Percentiles rank a stretch among this genome's conserved stretches.
Conservation (phyloP, 2,797 vertebrate genomes). For the Danio aesculapii region DNA sequence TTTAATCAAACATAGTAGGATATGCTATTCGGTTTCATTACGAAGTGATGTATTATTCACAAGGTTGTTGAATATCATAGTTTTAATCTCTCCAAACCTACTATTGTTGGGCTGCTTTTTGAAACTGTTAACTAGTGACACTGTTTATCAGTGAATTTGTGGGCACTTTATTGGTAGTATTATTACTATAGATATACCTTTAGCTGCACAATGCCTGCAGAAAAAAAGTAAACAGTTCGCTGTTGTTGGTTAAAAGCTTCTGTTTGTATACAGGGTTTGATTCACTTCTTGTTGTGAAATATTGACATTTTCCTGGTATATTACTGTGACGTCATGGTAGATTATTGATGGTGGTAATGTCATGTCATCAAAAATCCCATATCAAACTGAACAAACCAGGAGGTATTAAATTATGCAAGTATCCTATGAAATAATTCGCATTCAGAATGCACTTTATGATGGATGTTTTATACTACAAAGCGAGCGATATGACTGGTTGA, state of each 20-base stretch:
- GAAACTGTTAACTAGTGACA: slow-evolving; percentile 11
- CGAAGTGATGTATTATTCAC: slow-evolving; percentile 27
- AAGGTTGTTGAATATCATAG: slow-evolving; percentile 16
- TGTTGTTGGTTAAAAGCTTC: slow-evolving; percentile 20
- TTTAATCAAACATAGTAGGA: slow-evolving; percentile 8
- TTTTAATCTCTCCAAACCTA: slow-evolving; percentile 23
- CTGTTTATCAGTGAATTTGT: slow-evolving; percentile 25
- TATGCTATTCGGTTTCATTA: slow-evolving; percentile 3
- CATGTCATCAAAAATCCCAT: slow-evolving; percentile 33
- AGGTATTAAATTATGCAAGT: slow-evolving; percentile 42
- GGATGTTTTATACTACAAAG: slow-evolving; percentile 44
- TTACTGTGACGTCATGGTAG: slow-evolving; percentile 38
- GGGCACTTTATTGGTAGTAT: slow-evolving; percentile 30
- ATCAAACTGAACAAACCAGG: slow-evolving; percentile 20
- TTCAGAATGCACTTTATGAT: slow-evolving; percentile 44
- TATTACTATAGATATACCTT: slow-evolving; percentile 46
- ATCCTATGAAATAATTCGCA: slow-evolving; percentile 23
- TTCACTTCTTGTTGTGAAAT: slow-evolving; percentile 19
- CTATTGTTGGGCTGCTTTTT: slow-evolving; percentile 19
- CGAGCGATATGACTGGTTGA: slow-evolving; percentile 24
- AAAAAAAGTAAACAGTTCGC: slow-evolving; percentile 44
- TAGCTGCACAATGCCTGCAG: slow-evolving; percentile 55
- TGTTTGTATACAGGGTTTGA: slow-evolving; percentile 36
- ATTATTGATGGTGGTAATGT: background rate
- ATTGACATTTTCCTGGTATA: slow-evolving; percentile 27